Conservation (phyloP, 1,140 invertebrate genomes). For the Luehdorfia chinensis region DNA sequence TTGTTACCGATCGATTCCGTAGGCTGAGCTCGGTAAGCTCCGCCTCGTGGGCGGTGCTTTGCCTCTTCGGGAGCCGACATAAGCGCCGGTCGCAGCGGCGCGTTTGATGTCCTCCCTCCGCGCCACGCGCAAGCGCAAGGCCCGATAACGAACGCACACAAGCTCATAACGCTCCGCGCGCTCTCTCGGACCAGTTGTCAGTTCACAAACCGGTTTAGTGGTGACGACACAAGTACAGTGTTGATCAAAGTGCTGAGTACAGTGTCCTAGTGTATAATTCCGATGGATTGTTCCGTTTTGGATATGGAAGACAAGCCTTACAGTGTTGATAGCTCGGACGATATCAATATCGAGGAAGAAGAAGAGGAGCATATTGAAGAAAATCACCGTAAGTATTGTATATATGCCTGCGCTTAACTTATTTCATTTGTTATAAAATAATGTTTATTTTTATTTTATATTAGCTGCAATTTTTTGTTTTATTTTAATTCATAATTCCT, state of each 20-base stretch:
- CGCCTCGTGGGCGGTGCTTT: constrained; percentile 76
- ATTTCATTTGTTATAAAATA: constrained; percentile 14
- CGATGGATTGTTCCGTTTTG: constrained; percentile 57
- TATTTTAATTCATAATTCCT: background rate
- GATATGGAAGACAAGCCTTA: constrained; percentile 71
- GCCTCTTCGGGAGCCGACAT: constrained; percentile 73
- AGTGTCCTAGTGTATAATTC: constrained; percentile 50
- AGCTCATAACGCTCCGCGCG: constrained; percentile 63
- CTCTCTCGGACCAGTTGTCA: constrained; percentile 67
- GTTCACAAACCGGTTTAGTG: constrained; percentile 58
- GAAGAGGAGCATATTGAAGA: constrained; percentile 62
- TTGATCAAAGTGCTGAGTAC: constrained; percentile 51
- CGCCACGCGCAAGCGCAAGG: constrained; percentile 38
- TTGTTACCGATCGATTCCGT: constrained; percentile 61
- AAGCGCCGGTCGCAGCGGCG: constrained; percentile 54
- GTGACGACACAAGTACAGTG: constrained; percentile 42
- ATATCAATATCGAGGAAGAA: constrained; percentile 68
- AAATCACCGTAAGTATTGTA: constrained; percentile 59
- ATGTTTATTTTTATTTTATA: constrained; percentile 16
- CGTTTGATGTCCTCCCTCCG: constrained; percentile 55
- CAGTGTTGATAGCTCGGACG: constrained; percentile 71
- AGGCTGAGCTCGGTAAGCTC: constrained; percentile 62
- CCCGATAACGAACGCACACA: constrained; percentile 62
- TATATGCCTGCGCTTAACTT: constrained; percentile 9
- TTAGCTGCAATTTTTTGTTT: no score